Evolutionary conservation across 2,888 invertebrate species (phyloP), one percentile per base, ranked within the genome.

Genomic region (Isoperla grammatica): DNA sequence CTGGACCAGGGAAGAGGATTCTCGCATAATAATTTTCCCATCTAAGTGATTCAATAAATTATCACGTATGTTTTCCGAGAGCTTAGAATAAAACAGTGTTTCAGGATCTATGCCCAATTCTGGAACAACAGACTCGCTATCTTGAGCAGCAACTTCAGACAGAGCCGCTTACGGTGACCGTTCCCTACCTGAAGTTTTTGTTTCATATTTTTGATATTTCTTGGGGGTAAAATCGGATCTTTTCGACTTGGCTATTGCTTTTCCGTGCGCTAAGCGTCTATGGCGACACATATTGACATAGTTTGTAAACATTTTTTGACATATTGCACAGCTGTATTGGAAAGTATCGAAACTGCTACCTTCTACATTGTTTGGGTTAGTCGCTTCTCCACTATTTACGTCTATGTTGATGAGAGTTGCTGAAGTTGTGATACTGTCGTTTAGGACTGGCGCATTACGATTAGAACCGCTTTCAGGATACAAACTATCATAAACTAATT

Each of bases 21-120:
- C 29, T 29, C 29, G 29, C 29, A 29, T 29, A 6, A 6, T 29
- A 6, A 86, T 78, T 65, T 88, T 88, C 1, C 95, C 95, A 72
- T 95, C 95, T 54, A 95, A 78, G 75, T 86, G 87, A 72, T 88
- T 84, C 22, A 86, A 76, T 61, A 95, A 76, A 75, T 95, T 93
- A 68, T 89, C 88, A 62, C 88, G 85, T 35, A 95, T 90, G 74
- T 93, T 94, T 70, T 84, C 82, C 57, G 88, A 85, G 37, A 95
- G 87, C 70, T 85, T 86, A 61, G 86, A 84, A 74, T 89, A 94
- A 72, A 92, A 94, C 29, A 70, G 66, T 49, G 61, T 71, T 67
- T 68, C 73, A 35, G 67, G 65, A 46, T 69, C 69, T 5, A 56
- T 29, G 53, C n/a, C 15, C 35, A 49, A 29, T 29, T 29, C 29